Conservation (phyloP, 2,113 vertebrate species). For the Bubalus kerabau region DNA sequence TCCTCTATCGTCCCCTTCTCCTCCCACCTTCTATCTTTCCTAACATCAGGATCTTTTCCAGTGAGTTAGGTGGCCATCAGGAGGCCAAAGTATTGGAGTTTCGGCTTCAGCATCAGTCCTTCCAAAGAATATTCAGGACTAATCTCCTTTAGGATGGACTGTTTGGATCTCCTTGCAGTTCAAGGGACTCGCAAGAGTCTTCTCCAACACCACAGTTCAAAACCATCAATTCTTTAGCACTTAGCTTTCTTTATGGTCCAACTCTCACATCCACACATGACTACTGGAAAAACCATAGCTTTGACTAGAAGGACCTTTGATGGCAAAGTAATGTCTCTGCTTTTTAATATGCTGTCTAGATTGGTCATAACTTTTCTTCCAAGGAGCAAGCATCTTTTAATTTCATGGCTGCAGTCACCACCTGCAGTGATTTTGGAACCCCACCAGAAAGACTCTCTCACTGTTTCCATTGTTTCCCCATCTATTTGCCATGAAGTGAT, state of each 20-base stretch:
- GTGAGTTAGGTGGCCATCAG: background rate
- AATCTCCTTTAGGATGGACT: background rate
- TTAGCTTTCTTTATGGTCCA: background rate
- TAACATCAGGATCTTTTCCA: background rate
- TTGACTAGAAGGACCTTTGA: background rate
- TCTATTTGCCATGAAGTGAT: background rate
- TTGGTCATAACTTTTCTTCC: background rate
- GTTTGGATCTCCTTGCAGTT: background rate
- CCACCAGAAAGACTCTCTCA: background rate
- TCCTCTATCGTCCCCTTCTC: background rate
- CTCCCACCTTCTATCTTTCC: rapidly evolving
- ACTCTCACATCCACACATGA: background rate
- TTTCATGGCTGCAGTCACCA: background rate
- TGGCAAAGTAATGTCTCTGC: background rate
- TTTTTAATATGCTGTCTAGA: background rate
- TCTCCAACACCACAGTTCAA: background rate
- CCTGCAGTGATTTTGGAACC: background rate
- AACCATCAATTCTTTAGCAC: background rate
- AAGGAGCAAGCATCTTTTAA: background rate
- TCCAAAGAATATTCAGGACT: background rate
- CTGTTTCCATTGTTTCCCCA: background rate
- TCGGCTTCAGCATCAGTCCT: background rate
- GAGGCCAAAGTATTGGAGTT: background rate
- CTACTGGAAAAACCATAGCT: background rate
- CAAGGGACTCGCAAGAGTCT: background rate